Conservation (phyloP, 53 echinoderm and acorn worm species). For the Antedon mediterranea region DNA sequence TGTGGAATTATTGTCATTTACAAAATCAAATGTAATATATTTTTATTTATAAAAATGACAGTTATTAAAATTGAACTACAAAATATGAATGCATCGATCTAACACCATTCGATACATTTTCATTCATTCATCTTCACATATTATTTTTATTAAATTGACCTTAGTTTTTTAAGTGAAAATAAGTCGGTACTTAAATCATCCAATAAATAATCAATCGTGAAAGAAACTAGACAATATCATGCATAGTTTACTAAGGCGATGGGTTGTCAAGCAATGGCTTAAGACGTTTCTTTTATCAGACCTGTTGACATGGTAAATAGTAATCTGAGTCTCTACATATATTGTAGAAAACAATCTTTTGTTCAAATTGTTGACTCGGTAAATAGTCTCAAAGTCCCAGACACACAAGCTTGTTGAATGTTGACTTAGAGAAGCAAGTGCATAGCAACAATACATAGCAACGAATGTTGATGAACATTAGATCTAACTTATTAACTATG, state of each 20-base stretch:
- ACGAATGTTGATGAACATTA: not conserved
- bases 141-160: too few relatives aligned
- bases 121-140: too few relatives aligned
- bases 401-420: not conserved
- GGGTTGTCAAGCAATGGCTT: not conserved
- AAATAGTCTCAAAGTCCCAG: not conserved
- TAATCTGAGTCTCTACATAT: too few relatives aligned
- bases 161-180: not conserved
- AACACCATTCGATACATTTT: too few relatives aligned
- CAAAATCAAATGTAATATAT: too few relatives aligned
- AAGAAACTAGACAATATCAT: not conserved
- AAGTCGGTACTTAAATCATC: not conserved
- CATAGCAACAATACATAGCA: not conserved
- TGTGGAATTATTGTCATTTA: too few relatives aligned
- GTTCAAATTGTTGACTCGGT: not conserved
- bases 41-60: too few relatives aligned
- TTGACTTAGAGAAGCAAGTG: not conserved
- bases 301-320: not conserved
- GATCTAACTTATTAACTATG: not conserved
- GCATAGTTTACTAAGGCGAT: not conserved
- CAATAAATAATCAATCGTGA: not conserved
- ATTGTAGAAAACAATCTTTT: too few relatives aligned
- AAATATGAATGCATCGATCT: too few relatives aligned
- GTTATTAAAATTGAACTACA: too few relatives aligned
- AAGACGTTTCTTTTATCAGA: not conserved